Conservation (phyloP, 2,797 vertebrate species). For the Passerculus sandwichensis region DNA sequence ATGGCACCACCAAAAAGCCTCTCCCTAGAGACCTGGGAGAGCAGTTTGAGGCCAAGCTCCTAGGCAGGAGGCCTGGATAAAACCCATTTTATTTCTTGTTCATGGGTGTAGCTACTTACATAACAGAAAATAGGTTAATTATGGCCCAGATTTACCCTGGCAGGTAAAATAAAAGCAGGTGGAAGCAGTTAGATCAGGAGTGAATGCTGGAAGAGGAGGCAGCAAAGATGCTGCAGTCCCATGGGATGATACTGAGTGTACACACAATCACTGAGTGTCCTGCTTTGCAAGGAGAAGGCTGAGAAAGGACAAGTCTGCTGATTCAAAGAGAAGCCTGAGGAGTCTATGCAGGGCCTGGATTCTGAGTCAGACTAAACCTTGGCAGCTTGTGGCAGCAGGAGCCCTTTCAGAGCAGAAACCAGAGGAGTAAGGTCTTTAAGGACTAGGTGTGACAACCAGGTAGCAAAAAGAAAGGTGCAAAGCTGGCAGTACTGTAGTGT, state of each 20-base stretch:
- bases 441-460: neutral
- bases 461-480: neutral
- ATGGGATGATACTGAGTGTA: neutral
- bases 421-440: neutral
- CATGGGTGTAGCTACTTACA: neutral
- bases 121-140: slow-evolving; percentile 4
- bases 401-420: neutral
- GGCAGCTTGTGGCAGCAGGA: neutral
- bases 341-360: neutral
- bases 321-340: neutral
- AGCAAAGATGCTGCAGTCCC: neutral
- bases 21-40: neutral
- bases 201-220: neutral
- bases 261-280: neutral
- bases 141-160: neutral
- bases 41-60: neutral
- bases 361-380: neutral
- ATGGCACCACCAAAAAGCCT: neutral
- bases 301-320: neutral
- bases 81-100: neutral
- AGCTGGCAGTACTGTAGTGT: neutral
- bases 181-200: neutral
- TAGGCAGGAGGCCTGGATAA: neutral
- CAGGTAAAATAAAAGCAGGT: neutral
- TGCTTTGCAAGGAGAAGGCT: neutral